These are phyloP conservation scores for Montipora foliosa DNA, from an alignment of 64 coral and sea anemone species.

Conservation along the genomic window DNA sequence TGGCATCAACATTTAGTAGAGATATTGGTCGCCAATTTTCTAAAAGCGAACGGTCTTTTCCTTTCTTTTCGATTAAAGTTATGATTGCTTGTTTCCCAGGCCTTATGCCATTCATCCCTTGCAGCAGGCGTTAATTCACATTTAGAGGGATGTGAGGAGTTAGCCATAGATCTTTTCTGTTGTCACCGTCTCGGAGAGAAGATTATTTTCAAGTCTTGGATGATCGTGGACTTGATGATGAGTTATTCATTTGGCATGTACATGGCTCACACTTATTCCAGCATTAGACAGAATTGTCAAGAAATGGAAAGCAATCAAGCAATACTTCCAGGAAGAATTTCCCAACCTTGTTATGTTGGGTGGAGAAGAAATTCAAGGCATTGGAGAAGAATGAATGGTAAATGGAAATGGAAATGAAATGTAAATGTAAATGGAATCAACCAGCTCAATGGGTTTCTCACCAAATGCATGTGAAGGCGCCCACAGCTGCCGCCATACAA, in stretches of 20 bases:
- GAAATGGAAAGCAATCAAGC: slow-evolving; percentile 66
- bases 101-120: slow-evolving; percentile 53
- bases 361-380: not conserved
- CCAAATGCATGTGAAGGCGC: no score
- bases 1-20: no score
- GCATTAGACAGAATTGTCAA: slow-evolving; percentile 59
- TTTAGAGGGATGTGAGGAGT: slow-evolving; percentile 60
- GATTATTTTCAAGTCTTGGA: slow-evolving; percentile 46
- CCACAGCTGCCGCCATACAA: no score
- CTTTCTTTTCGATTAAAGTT: no score
- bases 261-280: slow-evolving; percentile 47
- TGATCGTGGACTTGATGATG: slow-evolving; percentile 31
- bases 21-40: no score
- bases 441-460: no score
- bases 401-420: no score
- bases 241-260: slow-evolving; percentile 1
- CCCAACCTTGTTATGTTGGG: not conserved
- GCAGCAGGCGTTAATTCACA: slow-evolving; percentile 39
- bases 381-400: slow-evolving; percentile 40
- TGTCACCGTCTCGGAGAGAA: not conserved
- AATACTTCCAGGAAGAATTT: slow-evolving; percentile 29
- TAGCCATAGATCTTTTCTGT: slow-evolving; percentile 40
- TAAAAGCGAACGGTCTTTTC: no score
- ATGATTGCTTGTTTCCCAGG: no score
- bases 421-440: no score